Conservation (phyloP, 35 echinoderm and acorn worm species). For the Ophioderma brevispina region DNA sequence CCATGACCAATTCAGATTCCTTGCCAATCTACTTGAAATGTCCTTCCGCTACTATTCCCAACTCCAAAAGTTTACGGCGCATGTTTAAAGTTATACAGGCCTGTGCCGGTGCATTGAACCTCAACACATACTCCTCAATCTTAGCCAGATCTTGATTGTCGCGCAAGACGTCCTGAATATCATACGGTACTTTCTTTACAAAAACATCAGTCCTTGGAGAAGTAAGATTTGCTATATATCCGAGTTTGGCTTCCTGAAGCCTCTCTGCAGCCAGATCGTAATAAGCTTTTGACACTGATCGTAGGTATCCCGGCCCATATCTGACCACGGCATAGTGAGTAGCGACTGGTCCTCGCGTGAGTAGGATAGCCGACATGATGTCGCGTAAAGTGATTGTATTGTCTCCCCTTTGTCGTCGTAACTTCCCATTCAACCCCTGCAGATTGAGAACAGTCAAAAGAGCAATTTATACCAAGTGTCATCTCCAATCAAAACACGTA, state of each 20-base stretch:
- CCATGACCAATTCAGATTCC: neutral
- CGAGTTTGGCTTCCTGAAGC: neutral
- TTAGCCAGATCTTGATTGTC: neutral
- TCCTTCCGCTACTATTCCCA: neutral
- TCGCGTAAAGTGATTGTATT: neutral
- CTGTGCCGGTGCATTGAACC: neutral
- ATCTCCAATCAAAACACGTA: no score
- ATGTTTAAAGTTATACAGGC: neutral
- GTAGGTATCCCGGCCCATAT: neutral
- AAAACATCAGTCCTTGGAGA: neutral
- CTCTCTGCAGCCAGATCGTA: neutral
- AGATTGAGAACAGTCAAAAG: neutral
- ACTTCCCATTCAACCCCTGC: neutral
- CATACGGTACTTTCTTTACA: neutral
- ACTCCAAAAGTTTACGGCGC: neutral
- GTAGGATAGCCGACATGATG: neutral
- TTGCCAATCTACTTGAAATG: neutral
- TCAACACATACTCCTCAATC: slow-evolving; percentile 1
- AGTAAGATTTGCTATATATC: neutral
- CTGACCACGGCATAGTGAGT: neutral
- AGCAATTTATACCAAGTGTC: no score
- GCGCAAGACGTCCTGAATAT: neutral
- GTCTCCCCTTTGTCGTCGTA: neutral
- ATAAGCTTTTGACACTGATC: neutral
- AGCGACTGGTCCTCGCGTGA: neutral